phyloP scores from a whole-genome alignment of 2,797 vertebrate species.

The Epinephelus malabaricus region DNA sequence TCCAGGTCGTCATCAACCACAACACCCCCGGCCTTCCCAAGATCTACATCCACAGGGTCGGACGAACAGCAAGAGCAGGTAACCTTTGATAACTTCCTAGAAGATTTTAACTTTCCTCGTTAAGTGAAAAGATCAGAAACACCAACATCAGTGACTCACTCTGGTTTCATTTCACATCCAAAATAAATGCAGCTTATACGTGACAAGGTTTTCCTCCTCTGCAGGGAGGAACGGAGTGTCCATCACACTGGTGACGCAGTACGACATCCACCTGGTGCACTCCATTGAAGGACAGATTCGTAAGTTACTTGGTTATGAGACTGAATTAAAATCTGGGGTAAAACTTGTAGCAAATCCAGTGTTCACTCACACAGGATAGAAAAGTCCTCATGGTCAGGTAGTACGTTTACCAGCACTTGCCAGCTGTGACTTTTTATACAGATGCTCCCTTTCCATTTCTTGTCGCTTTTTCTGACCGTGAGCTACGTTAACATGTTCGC shows the following conservation, averaged over 20 bases:
- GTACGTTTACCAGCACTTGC: too few relatives aligned
- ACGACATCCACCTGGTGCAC: constrained; percentile 96
- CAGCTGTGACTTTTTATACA: too few relatives aligned
- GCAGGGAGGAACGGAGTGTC: constrained; percentile 92
- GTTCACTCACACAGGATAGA: neutral
- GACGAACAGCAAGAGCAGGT: constrained; percentile 97
- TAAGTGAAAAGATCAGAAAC: neutral
- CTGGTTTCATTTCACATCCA: fast-evolving
- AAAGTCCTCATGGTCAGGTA: neutral
- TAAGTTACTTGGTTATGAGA: constrained; percentile 70
- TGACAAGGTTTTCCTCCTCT: neutral
- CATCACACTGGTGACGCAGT: constrained; percentile 96
- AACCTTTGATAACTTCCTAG: neutral
- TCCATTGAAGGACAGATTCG: constrained; percentile 93
- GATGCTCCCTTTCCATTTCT: too few relatives aligned
- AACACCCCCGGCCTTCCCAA: constrained; percentile 97
- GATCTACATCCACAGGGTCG: constrained; percentile 97
- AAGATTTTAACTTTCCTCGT: neutral
- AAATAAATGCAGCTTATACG: neutral
- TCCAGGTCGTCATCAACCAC: constrained; percentile 97
- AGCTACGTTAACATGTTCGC: too few relatives aligned
- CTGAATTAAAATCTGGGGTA: neutral
- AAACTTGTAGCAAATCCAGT: neutral
- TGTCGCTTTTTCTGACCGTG: too few relatives aligned
- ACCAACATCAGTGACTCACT: neutral